A percentile compares a stretch with the other conserved stretches of the same genome.
These are phyloP conservation scores for Loripinus fragilis DNA, from an alignment of 2,888 invertebrate genomes.

Conservation along the genomic window DNA sequence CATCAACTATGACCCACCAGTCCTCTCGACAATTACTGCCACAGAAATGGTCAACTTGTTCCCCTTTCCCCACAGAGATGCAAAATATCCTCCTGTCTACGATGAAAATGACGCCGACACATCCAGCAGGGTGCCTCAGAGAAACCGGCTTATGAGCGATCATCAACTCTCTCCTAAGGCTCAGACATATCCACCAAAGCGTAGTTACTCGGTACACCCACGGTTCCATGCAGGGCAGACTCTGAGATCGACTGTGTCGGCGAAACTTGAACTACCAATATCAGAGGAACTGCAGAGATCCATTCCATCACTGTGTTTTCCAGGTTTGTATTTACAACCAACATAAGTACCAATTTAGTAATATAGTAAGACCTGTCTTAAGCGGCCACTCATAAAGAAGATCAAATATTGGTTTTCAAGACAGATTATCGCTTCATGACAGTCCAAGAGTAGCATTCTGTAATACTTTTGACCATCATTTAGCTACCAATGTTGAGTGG, in stretches of 20 bases:
- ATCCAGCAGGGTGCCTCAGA: background rate
- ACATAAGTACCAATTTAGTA: too few species aligned
- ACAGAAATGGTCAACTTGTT: conserved; percentile 75
- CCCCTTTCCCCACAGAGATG: conserved; percentile 67
- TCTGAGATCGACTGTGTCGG: conserved; percentile 27
- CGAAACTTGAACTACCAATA: conserved; percentile 66
- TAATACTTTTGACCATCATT: too few species aligned
- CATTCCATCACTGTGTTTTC: conserved; percentile 79
- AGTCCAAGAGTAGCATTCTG: too few species aligned
- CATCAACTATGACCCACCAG: conserved; percentile 71
- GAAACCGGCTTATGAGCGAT: conserved; percentile 37
- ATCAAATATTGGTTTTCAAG: too few species aligned
- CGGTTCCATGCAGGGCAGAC: conserved; percentile 52
- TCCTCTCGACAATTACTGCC: conserved; percentile 75
- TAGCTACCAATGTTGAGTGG: too few species aligned
- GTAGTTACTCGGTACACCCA: conserved; percentile 42
- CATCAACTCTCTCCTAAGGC: background rate
- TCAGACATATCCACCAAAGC: conserved; percentile 13
- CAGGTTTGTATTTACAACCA: too few species aligned
- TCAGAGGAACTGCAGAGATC: conserved; percentile 77
- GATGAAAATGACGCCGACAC: background rate
- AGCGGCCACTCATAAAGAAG: too few species aligned
- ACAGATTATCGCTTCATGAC: too few species aligned
- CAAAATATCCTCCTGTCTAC: conserved; percentile 71
- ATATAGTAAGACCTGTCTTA: too few species aligned